phyloP scores from a whole-genome alignment of 2,113 vertebrate genomes.

The Lophura nycthemera region DNA sequence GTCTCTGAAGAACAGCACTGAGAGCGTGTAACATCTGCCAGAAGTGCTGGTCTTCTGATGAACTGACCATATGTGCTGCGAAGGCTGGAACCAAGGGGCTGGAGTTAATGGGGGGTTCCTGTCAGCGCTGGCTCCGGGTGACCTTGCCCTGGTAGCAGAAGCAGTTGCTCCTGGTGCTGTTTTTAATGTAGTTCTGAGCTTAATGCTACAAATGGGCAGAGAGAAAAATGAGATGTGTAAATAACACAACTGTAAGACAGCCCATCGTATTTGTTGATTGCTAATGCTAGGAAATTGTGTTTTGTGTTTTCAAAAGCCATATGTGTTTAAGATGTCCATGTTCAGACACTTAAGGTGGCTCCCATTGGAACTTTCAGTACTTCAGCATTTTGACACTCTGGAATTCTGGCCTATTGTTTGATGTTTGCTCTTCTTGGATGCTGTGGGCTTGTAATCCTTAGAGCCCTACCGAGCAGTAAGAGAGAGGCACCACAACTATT shows the following conservation, averaged over 20 bases:
- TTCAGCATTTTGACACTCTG: background rate
- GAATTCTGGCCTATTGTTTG: background rate
- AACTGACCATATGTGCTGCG: slow-evolving; percentile 36
- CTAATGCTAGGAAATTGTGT: background rate
- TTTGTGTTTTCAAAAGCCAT: background rate
- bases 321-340: background rate
- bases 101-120: background rate
- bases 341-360: background rate
- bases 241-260: background rate
- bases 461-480: background rate
- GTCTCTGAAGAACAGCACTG: slow-evolving; percentile 58
- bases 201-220: background rate
- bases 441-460: slow-evolving; percentile 13
- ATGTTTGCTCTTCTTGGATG: slow-evolving; percentile 4
- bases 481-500: background rate
- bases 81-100: background rate
- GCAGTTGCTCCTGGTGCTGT: background rate
- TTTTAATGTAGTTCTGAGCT: background rate
- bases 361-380: background rate
- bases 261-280: background rate
- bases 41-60: slow-evolving; percentile 25
- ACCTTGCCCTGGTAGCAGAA: slow-evolving; percentile 7
- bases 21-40: slow-evolving; percentile 52
- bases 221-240: background rate
- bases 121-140: background rate